phyloP scores from a whole-genome alignment of 2,888 invertebrate genomes.

The Neoascia interrupta region DNA sequence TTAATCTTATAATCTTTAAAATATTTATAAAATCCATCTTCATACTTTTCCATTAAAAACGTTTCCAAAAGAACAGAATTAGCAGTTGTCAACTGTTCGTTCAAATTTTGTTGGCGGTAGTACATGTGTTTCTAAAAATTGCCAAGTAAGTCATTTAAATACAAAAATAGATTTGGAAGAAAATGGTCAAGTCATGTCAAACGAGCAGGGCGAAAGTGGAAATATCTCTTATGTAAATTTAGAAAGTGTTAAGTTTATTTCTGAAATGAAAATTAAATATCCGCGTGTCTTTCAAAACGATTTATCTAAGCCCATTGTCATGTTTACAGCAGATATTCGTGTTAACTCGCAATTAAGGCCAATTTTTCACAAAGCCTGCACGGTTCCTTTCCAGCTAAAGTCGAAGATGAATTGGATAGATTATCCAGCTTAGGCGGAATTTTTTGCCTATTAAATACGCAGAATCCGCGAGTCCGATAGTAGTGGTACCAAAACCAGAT shows the following conservation, averaged over 20 bases:
- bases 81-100: neutral
- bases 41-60: too few species aligned
- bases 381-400: constrained; percentile 13
- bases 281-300: constrained; percentile 11
- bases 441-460: constrained; percentile 17
- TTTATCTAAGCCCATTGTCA: constrained; percentile 6
- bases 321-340: constrained; percentile 5
- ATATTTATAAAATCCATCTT: too few species aligned
- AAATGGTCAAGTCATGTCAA: neutral
- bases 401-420: constrained; percentile 5
- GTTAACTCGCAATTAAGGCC: constrained; percentile 10
- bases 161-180: neutral
- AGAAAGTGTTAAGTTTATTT: neutral
- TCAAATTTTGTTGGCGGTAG: too few species aligned
- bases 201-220: neutral
- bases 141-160: constrained; percentile 9
- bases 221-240: neutral
- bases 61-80: too few species aligned
- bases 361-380: constrained; percentile 4
- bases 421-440: constrained; percentile 1
- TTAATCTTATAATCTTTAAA: too few species aligned
- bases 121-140: too few species aligned
- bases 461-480: constrained; percentile 16
- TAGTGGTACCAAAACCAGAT: constrained; percentile 15
- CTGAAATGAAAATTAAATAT: neutral